Conservation (phyloP, 2,888 invertebrate species). For the Cyclophora albipunctata region DNA sequence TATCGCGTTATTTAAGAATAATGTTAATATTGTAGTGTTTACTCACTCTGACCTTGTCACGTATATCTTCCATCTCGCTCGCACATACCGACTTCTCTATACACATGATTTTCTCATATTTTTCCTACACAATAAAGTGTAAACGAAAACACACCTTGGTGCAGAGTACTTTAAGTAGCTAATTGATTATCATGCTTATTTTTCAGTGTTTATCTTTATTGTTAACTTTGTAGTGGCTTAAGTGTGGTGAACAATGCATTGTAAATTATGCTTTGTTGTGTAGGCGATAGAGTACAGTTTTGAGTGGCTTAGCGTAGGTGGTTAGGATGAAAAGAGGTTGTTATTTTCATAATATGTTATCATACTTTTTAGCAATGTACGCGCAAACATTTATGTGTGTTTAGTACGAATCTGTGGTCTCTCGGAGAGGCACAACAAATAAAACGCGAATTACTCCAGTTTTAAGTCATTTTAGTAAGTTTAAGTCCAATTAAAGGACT, state of each 20-base stretch:
- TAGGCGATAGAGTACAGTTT: slow-evolving; percentile 19
- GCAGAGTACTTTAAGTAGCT: slow-evolving; percentile 23
- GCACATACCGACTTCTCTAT: slow-evolving; percentile 31
- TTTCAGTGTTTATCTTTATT: slow-evolving; percentile 59
- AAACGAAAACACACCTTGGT: slow-evolving; percentile 33
- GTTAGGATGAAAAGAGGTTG: slow-evolving; percentile 13
- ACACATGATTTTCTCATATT: slow-evolving; percentile 51
- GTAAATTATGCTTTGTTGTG: slow-evolving; percentile 22
- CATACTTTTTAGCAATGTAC: slow-evolving; percentile 65
- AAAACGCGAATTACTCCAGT: background rate
- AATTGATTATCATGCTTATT: slow-evolving; percentile 25
- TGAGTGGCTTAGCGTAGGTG: slow-evolving; percentile 9
- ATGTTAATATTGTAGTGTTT: slow-evolving; percentile 24
- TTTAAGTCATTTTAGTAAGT: too few species aligned
- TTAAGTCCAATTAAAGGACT: too few species aligned
- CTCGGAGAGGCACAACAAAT: slow-evolving; percentile 14
- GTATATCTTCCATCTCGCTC: slow-evolving; percentile 37
- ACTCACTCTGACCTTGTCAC: slow-evolving; percentile 57
- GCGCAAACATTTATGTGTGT: slow-evolving; percentile 49
- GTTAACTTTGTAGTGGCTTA: slow-evolving; percentile 25
- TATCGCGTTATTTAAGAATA: slow-evolving; percentile 15
- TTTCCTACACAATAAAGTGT: slow-evolving; percentile 42
- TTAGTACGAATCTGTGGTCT: slow-evolving; percentile 27
- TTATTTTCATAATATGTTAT: slow-evolving; percentile 47
- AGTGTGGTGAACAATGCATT: slow-evolving; percentile 7